Evolutionary conservation across 2,113 vertebrate species (phyloP), one percentile per base, ranked within the genome.

Genomic region (Pachyramphus minor): DNA sequence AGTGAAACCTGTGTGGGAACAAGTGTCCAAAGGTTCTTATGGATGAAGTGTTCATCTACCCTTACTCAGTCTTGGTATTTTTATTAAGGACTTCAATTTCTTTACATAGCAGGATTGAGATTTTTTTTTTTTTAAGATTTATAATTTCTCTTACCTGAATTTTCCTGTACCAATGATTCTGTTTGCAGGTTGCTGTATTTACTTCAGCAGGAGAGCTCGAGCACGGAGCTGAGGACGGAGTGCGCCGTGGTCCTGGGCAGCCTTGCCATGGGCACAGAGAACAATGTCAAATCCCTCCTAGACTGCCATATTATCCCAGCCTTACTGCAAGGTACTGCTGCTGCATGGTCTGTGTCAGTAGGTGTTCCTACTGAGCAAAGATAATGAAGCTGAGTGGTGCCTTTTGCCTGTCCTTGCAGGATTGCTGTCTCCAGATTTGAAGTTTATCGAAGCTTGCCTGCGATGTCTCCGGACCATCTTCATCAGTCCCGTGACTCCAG

Each of bases 281-380:
- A 99, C 97, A 99, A 99, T 97, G 99, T 99, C 96, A 99, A 99
- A 98, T 99, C 99, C 97, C 98, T 99, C 47, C 98, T 99, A 97
- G 99, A 99, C 98, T 99, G 99, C 97, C 99, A 99, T 98, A 99
- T 99, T 97, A 99, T 99, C 97, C 99, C 99, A 93, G 99, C 99
- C 97, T 98, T 99, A 96, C 95, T 99, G 53, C 99, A 99, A 99
- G 99, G 99, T 99, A 97, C 23, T 90, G 27, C 39, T 62, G 15
- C 55, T 68, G 50, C 11, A 23, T 50, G 41, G 27, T 53, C 14
- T 71, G 1, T 60, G 33, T 17, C 49, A 39, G 27, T 50, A 30
- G 19, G 31, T 62, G 25, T 78, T 94, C 76, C 64, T 93, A 67
- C 21, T 42, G 6, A 52, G 20, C 78, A 33, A 24, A 49, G 58